Percentiles rank a stretch among this genome's conserved stretches.
phyloP scores from a whole-genome alignment of 92 coral and sea anemone species.

The Anthopleura xanthogrammica region DNA sequence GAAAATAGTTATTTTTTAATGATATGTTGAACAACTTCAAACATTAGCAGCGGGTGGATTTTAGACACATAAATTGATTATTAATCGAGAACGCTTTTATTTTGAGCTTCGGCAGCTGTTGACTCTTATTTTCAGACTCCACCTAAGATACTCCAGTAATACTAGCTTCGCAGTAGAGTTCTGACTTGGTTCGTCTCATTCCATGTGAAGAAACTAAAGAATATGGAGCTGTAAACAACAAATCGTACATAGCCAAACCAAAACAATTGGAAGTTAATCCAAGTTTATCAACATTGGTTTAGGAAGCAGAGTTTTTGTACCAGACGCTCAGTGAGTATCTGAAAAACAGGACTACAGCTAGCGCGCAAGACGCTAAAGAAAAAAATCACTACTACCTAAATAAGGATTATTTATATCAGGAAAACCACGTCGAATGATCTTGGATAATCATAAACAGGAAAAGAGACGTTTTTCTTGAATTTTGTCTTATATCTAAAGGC shows the following conservation, averaged over 20 bases:
- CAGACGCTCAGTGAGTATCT: background rate
- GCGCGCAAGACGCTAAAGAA: too few relatives aligned
- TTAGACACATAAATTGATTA: background rate
- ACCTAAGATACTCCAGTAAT: background rate
- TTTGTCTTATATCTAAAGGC: too few relatives aligned
- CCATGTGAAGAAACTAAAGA: background rate
- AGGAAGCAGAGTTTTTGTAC: background rate
- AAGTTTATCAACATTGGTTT: background rate
- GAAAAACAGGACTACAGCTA: background rate
- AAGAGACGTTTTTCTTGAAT: too few relatives aligned
- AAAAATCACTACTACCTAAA: too few relatives aligned
- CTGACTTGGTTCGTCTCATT: background rate
- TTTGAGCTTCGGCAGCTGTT: background rate
- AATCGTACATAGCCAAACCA: background rate
- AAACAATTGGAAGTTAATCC: slow-evolving; percentile 5
- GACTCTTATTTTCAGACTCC: background rate
- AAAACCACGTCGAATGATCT: too few relatives aligned
- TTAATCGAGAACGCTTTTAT: background rate
- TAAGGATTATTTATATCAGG: too few relatives aligned
- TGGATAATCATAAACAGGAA: too few relatives aligned
- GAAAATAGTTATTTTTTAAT: slow-evolving; percentile 12
- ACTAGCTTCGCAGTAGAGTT: background rate
- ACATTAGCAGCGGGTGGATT: slow-evolving; percentile 7
- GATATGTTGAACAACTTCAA: background rate
- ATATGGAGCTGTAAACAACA: background rate